A percentile compares a stretch with the other conserved stretches of the same genome.
Evolutionary conservation across 30 jellyfish, hydroid and myxozoan species (phyloP).

Genomic region (Clytia hemisphaerica): DNA sequence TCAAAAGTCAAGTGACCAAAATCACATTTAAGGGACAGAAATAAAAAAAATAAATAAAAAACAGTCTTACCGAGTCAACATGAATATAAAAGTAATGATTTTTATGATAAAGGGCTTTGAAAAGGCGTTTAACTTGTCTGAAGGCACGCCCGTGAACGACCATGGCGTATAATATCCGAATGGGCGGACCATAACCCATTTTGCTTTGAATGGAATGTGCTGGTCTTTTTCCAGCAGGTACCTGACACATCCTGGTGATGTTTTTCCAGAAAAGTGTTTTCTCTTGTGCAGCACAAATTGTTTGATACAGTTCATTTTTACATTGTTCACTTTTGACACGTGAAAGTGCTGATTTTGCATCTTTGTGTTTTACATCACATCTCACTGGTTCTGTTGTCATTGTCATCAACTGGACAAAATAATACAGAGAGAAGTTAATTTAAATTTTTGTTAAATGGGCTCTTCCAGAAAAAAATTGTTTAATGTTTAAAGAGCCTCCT

Average conservation of each 20-base stretch:
- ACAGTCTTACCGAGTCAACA: constrained; percentile 88
- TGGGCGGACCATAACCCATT: constrained; percentile 81
- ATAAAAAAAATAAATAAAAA: neutral
- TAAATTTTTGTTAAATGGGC: no score
- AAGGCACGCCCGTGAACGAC: constrained; percentile 92
- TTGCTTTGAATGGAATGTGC: constrained; percentile 75
- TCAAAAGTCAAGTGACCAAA: no score
- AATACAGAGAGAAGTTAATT: no score
- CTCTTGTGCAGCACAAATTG: constrained; percentile 60
- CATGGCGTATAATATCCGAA: constrained; percentile 61
- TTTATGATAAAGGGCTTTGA: constrained; percentile 76
- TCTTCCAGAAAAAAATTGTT: no score
- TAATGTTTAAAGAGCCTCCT: no score
- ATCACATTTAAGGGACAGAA: no score
- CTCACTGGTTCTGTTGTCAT: constrained; percentile 22
- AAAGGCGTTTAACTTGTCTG: constrained; percentile 75
- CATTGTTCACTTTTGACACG: constrained; percentile 73
- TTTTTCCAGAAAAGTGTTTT: constrained; percentile 47
- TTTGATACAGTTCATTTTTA: constrained; percentile 51
- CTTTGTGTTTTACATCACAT: constrained; percentile 75
- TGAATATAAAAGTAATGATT: constrained; percentile 88
- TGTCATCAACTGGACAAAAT: constrained; percentile 19
- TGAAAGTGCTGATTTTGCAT: constrained; percentile 82
- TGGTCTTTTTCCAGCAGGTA: constrained; percentile 68
- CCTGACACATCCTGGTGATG: constrained; percentile 81